Conservation (phyloP, 2,113 vertebrate genomes). For the Solenodon paradoxus region DNA sequence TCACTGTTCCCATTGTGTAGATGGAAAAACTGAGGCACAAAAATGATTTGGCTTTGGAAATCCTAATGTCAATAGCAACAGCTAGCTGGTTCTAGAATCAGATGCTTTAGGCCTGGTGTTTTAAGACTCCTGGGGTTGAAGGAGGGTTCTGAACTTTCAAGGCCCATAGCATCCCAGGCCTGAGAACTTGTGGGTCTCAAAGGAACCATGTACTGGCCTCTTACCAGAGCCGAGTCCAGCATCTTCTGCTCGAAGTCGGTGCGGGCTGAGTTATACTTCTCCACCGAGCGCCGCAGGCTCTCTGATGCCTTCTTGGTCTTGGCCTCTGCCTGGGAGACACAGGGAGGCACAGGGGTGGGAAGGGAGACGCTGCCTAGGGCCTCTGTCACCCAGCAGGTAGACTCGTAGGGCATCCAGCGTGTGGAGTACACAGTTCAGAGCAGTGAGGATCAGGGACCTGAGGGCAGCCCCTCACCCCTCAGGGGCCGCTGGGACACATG, state of each 20-base stretch:
- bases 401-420: background rate
- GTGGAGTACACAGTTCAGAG: no score
- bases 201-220: no score
- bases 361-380: background rate
- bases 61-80: background rate
- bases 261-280: slow-evolving; percentile 92
- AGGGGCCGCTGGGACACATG: no score
- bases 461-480: no score
- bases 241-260: slow-evolving; percentile 95
- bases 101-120: background rate
- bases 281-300: slow-evolving; percentile 87
- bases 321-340: slow-evolving; percentile 87
- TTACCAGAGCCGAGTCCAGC: slow-evolving; percentile 92
- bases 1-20: background rate
- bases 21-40: background rate
- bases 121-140: background rate
- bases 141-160: background rate
- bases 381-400: background rate
- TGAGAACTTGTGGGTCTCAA: background rate
- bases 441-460: no score
- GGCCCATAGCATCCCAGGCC: background rate
- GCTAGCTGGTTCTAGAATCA: background rate
- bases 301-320: slow-evolving; percentile 94
- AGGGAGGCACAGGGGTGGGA: background rate
- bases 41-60: background rate